Conservation (phyloP, 2,888 invertebrate genomes). For the Heliconius ethilla region DNA sequence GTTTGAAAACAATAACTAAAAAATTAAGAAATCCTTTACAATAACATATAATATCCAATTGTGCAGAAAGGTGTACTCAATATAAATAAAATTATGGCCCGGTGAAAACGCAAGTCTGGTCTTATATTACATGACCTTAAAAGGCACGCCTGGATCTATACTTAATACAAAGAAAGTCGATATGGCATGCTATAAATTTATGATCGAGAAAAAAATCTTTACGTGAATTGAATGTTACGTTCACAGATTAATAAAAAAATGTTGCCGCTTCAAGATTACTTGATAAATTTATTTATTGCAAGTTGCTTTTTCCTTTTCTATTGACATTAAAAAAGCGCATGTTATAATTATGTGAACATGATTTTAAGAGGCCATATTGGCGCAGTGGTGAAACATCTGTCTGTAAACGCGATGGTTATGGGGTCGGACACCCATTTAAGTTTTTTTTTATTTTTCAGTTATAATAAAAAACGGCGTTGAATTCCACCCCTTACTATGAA, state of each 20-base stretch:
- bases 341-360: neutral
- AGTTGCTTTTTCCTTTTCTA: slow-evolving; percentile 1
- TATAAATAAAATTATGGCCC: slow-evolving; percentile 43
- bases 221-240: slow-evolving; percentile 9
- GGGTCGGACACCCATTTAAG: neutral
- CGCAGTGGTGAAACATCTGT: neutral
- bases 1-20: neutral
- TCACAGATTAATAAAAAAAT: slow-evolving; percentile 25
- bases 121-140: slow-evolving; percentile 44
- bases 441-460: neutral
- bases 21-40: slow-evolving; percentile 19
- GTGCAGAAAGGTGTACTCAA: slow-evolving; percentile 38
- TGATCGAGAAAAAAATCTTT: slow-evolving; percentile 32
- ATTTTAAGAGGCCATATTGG: neutral
- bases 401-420: too few relatives aligned
- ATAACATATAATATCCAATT: slow-evolving; percentile 34
- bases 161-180: slow-evolving; percentile 44
- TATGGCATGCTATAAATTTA: slow-evolving; percentile 44
- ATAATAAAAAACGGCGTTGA: neutral
- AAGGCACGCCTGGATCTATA: slow-evolving; percentile 40
- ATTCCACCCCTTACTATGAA: too few relatives aligned
- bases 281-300: slow-evolving; percentile 21
- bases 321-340: neutral
- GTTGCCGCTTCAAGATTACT: neutral
- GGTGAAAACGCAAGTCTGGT: slow-evolving; percentile 43